These are phyloP conservation scores for Tenebrosternarchus preto DNA, from an alignment of 2,113 vertebrate genomes.

Conservation along the genomic window DNA sequence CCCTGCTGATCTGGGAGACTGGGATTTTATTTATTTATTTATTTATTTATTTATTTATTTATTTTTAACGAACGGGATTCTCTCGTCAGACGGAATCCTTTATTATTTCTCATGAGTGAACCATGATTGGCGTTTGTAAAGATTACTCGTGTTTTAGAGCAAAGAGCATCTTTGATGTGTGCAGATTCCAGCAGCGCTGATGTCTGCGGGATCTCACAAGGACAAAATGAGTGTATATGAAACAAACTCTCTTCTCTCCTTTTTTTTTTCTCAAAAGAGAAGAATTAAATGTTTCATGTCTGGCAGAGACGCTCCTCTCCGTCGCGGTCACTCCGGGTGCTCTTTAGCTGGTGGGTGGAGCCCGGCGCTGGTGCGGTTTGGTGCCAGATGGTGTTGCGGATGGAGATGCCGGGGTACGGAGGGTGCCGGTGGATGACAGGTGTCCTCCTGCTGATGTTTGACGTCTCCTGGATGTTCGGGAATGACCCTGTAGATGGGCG, in stretches of 20 bases:
- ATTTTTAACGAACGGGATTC: slow-evolving; percentile 29
- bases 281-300: slow-evolving; percentile 43
- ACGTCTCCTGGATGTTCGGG: background rate
- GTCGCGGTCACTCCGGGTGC: background rate
- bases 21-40: too few species aligned
- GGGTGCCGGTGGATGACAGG: background rate
- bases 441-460: slow-evolving; percentile 29
- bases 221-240: slow-evolving; percentile 15
- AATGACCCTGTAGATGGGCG: background rate
- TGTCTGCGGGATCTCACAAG: slow-evolving; percentile 26
- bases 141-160: slow-evolving; percentile 43
- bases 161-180: slow-evolving; percentile 46
- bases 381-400: too few species aligned
- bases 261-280: background rate
- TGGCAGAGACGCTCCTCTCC: background rate
- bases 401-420: too few species aligned
- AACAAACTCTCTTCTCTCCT: background rate
- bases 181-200: slow-evolving; percentile 36
- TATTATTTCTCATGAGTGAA: slow-evolving; percentile 19
- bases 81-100: slow-evolving; percentile 22
- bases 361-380: background rate
- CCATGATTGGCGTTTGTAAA: slow-evolving; percentile 38
- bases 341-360: slow-evolving; percentile 1
- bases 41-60: background rate
- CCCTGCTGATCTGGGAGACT: background rate